Conservation (phyloP, 2,113 vertebrate genomes). For the Pteropus alecto region DNA sequence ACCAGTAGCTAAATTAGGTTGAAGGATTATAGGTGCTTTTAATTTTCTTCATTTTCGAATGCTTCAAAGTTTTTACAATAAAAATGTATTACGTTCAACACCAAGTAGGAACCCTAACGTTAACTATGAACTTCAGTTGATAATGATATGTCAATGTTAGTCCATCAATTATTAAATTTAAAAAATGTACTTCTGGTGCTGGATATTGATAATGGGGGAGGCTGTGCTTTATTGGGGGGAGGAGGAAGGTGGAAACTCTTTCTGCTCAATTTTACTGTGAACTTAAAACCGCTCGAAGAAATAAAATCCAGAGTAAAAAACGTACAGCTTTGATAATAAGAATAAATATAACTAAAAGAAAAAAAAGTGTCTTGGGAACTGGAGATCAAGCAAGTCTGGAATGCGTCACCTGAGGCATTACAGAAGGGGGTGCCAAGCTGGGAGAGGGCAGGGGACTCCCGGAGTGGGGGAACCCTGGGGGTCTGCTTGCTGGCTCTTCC, state of each 20-base stretch:
- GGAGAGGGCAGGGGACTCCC: background rate
- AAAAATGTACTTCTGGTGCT: no score
- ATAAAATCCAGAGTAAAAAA: background rate
- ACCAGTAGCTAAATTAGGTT: background rate
- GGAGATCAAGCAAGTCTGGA: background rate
- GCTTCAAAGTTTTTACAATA: background rate
- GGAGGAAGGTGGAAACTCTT: background rate
- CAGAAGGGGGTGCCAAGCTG: background rate
- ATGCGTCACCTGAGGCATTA: background rate
- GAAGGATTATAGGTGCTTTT: background rate
- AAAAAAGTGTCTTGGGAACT: background rate
- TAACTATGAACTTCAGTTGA: background rate
- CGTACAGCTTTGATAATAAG: background rate
- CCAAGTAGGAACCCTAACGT: background rate
- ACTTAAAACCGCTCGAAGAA: background rate
- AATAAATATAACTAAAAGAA: background rate
- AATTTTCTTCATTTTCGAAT: background rate
- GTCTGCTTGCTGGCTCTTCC: background rate
- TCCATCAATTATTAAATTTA: no score
- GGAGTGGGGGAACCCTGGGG: background rate
- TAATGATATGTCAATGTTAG: background rate
- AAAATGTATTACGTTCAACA: background rate
- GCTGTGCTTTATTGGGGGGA: fast-evolving
- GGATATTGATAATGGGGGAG: no score
- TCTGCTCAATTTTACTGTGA: background rate